Evolutionary conservation across 1,140 invertebrate species (phyloP).

Genomic region (Rhopalosiphum padi): DNA sequence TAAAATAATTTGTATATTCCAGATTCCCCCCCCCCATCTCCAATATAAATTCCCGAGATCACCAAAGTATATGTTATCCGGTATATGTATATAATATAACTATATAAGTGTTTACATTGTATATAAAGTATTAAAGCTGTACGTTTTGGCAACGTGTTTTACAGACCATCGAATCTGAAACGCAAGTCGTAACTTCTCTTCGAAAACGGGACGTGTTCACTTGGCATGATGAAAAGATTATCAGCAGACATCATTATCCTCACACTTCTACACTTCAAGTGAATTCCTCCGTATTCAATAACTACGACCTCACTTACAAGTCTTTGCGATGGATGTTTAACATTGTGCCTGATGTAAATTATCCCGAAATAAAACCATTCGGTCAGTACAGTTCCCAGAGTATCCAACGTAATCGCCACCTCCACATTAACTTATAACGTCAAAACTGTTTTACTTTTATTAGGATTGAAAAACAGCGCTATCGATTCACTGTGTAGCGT

Average conservation of each 20-base stretch:
- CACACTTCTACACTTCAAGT: neutral
- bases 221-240: neutral
- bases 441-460: neutral
- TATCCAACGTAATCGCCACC: neutral
- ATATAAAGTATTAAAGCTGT: neutral
- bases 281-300: neutral
- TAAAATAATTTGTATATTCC: too few relatives aligned
- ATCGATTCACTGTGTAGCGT: neutral
- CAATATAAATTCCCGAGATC: too few relatives aligned
- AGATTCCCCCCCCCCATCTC: too few relatives aligned
- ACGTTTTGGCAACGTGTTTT: neutral
- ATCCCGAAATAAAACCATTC: neutral
- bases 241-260: neutral
- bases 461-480: slow-evolving; percentile 26
- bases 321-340: slow-evolving; percentile 28
- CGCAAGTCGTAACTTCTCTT: neutral
- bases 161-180: slow-evolving; percentile 18
- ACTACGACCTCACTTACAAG: neutral
- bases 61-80: too few relatives aligned
- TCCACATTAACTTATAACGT: neutral
- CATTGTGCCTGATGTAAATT: neutral
- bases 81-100: too few relatives aligned
- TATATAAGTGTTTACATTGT: too few relatives aligned
- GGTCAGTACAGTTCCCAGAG: neutral
- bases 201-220: neutral